Evolutionary conservation across 2,888 invertebrate species (phyloP).

Genomic region (Tuberolachnus salignus): DNA sequence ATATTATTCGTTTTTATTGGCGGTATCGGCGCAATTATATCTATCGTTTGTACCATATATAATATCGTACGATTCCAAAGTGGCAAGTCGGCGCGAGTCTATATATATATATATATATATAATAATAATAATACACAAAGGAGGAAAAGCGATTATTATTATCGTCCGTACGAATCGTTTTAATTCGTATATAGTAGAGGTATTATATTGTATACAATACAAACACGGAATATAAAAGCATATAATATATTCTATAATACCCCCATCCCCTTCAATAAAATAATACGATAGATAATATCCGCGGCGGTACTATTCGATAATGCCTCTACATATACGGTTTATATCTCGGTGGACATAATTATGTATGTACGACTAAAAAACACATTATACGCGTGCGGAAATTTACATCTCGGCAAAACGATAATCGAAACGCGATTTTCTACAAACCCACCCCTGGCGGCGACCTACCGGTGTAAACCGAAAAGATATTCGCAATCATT

Average conservation of each 20-base stretch:
- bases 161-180: background rate
- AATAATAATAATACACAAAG: too few relatives aligned
- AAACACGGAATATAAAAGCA: too few relatives aligned
- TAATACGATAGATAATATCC: slow-evolving; percentile 12
- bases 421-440: background rate
- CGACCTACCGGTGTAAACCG: too few relatives aligned
- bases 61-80: background rate
- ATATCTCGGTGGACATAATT: too few relatives aligned
- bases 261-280: background rate
- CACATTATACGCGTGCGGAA: background rate
- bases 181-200: background rate
- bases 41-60: slow-evolving; percentile 1
- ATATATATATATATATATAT: too few relatives aligned
- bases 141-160: too few relatives aligned
- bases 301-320: background rate
- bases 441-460: too few relatives aligned
- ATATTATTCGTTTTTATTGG: background rate
- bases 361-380: background rate
- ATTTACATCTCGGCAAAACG: slow-evolving; percentile 14
- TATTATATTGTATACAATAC: too few relatives aligned
- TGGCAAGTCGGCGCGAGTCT: background rate
- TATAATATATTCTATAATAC: too few relatives aligned
- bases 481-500: too few relatives aligned
- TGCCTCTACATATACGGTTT: too few relatives aligned
- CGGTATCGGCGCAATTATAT: slow-evolving; percentile 24